These are phyloP conservation scores for Xenopus petersii DNA, from an alignment of 2,797 vertebrate species.

Conservation along the genomic window DNA sequence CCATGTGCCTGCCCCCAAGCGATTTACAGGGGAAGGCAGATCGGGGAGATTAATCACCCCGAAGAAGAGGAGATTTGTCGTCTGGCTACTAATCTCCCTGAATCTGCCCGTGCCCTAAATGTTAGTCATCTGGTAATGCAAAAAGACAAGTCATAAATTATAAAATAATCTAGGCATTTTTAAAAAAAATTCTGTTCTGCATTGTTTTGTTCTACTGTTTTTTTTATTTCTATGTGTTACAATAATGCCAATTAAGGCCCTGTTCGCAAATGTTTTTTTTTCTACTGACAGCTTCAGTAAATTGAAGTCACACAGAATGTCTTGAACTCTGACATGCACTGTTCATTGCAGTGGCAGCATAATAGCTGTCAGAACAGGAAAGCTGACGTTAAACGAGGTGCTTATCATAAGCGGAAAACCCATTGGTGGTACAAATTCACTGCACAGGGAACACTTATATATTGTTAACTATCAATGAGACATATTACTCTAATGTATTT, in stretches of 20 bases:
- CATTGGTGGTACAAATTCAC: background rate
- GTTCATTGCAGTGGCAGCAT: slow-evolving; percentile 8
- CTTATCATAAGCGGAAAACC: background rate
- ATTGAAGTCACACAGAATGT: slow-evolving; percentile 20
- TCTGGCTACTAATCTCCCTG: no score
- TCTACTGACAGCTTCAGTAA: slow-evolving; percentile 12
- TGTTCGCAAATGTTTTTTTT: slow-evolving; percentile 5
- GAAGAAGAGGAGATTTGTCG: no score
- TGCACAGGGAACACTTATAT: background rate
- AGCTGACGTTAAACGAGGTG: slow-evolving; percentile 8
- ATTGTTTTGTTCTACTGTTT: background rate
- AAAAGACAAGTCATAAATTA: no score
- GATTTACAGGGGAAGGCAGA: no score
- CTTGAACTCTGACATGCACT: slow-evolving; percentile 29
- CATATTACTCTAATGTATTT: no score
- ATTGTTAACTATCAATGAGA: no score
- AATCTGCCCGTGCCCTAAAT: no score
- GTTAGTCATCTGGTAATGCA: no score
- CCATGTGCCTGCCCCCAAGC: no score
- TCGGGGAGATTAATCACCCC: no score
- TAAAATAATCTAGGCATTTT: no score
- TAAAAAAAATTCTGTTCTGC: background rate
- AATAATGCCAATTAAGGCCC: slow-evolving; percentile 14
- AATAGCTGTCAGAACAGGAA: slow-evolving; percentile 17
- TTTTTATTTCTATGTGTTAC: background rate